These are phyloP conservation scores for Cerastis rubricosa DNA, from an alignment of 2,888 invertebrate species.

Conservation along the genomic window DNA sequence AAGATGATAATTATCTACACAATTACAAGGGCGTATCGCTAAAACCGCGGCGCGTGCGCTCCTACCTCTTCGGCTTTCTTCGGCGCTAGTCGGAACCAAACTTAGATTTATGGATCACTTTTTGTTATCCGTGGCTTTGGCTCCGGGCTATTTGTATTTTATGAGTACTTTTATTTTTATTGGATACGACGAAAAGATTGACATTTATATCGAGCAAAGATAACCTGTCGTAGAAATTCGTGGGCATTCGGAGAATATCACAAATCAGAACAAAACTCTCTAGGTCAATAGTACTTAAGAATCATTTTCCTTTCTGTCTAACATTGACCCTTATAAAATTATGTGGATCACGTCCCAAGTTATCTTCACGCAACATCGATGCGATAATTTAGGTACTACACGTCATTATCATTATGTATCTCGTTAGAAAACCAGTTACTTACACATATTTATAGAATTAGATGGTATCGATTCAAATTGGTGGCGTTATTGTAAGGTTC, in stretches of 20 bases:
- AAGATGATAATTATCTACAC: constrained; percentile 70
- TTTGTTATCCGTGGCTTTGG: constrained; percentile 51
- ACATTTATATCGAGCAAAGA: constrained; percentile 9
- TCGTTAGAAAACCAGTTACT: constrained; percentile 52
- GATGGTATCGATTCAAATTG: constrained; percentile 62
- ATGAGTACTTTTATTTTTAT: constrained; percentile 45
- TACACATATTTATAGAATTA: constrained; percentile 55
- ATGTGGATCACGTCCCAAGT: constrained; percentile 16
- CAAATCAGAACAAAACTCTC: neutral
- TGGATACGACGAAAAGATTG: constrained; percentile 18
- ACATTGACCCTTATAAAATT: neutral
- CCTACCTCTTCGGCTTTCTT: constrained; percentile 61
- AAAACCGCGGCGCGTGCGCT: constrained; percentile 62
- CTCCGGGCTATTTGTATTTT: constrained; percentile 55
- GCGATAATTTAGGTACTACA: constrained; percentile 21
- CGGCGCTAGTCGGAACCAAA: constrained; percentile 50
- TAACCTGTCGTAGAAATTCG: neutral
- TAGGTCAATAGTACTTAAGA: neutral
- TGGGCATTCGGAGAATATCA: too few relatives aligned
- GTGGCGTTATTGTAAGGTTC: constrained; percentile 57
- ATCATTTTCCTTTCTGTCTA: neutral
- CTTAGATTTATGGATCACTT: constrained; percentile 61
- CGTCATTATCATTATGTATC: constrained; percentile 43
- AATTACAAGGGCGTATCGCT: constrained; percentile 68
- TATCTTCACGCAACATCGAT: constrained; percentile 34